These are phyloP conservation scores for Bufo bufo DNA, from an alignment of 2,113 vertebrate species.

Conservation along the genomic window DNA sequence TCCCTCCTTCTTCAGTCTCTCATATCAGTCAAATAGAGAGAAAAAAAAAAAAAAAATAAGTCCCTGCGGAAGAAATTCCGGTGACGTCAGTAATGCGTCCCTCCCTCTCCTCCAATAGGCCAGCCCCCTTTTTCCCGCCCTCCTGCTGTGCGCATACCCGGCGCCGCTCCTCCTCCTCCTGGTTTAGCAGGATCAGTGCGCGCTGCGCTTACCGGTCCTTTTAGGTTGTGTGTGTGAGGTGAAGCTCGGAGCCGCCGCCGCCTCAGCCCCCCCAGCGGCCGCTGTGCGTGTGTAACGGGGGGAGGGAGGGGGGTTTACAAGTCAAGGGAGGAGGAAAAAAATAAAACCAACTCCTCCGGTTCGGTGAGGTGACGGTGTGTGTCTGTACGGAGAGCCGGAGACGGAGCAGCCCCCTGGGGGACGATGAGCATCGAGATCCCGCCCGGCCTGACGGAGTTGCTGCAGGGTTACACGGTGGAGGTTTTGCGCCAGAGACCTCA, in stretches of 20 bases:
- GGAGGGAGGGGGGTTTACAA: constrained; percentile 6
- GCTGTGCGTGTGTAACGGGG: constrained; percentile 51
- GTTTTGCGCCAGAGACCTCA: constrained; percentile 90
- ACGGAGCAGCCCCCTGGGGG: constrained; percentile 53
- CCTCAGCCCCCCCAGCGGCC: constrained; percentile 56
- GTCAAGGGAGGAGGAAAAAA: constrained; percentile 41
- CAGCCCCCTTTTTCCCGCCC: constrained; percentile 17
- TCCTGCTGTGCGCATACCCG: constrained; percentile 48
- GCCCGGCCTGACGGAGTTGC: constrained; percentile 91
- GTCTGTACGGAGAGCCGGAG: constrained; percentile 5
- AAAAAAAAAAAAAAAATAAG: neutral
- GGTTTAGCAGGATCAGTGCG: constrained; percentile 46
- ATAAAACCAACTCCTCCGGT: neutral
- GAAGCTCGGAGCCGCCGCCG: constrained; percentile 50
- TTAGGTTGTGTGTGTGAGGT: constrained; percentile 42
- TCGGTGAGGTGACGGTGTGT: neutral
- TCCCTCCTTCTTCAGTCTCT: too few relatives aligned
- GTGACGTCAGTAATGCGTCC: constrained; percentile 29
- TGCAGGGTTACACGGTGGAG: constrained; percentile 96
- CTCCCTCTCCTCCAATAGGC: constrained; percentile 22
- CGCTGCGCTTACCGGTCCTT: constrained; percentile 46
- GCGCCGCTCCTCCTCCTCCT: constrained; percentile 11
- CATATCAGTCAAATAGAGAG: too few relatives aligned
- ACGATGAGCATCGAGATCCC: constrained; percentile 97
- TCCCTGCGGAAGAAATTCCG: constrained; percentile 10